Evolutionary conservation across 2,797 vertebrate genomes (phyloP).

Genomic region (Anguilla marmorata): DNA sequence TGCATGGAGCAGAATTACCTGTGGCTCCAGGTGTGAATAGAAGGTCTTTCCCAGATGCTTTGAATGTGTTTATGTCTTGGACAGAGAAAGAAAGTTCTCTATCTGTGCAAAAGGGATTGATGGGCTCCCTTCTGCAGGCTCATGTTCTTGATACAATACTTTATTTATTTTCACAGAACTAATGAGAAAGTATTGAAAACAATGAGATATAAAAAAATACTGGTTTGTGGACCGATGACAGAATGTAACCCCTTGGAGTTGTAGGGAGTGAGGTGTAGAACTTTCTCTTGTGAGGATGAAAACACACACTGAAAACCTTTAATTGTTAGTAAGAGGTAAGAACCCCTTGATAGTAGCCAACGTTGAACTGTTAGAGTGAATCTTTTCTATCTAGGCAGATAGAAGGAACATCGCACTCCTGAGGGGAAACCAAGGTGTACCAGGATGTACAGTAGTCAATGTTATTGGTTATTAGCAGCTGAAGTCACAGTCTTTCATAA

Average conservation of each 20-base stretch:
- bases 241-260: background rate
- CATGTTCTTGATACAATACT: no score
- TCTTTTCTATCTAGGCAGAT: background rate
- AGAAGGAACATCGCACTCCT: background rate
- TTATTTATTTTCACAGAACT: no score
- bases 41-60: no score
- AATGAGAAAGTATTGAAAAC: no score
- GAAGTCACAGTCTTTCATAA: background rate
- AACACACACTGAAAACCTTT: background rate
- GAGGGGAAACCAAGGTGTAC: background rate
- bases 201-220: no score
- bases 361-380: no score
- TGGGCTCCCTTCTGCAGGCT: no score
- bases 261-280: background rate
- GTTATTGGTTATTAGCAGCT: background rate
- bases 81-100: no score
- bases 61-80: no score
- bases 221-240: background rate
- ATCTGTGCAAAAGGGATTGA: no score
- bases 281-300: background rate
- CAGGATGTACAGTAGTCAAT: background rate
- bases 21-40: no score
- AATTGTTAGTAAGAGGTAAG: background rate
- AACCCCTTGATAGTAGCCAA: background rate
- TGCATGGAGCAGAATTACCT: no score